These are phyloP conservation scores for Dicaeum eximium DNA, from an alignment of 2,113 vertebrate species.

Conservation along the genomic window DNA sequence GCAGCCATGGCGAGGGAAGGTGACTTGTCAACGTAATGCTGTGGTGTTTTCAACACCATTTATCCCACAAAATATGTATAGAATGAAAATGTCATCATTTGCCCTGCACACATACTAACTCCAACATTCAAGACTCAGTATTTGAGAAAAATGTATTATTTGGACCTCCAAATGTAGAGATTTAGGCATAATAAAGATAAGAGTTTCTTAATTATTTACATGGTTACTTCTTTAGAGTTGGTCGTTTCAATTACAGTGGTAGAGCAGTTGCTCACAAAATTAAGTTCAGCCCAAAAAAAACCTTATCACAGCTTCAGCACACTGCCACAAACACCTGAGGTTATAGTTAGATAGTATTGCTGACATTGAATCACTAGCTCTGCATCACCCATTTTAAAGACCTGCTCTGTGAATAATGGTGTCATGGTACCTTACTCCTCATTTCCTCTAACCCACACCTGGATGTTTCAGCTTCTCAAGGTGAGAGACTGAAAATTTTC, in stretches of 20 bases:
- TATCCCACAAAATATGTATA: background rate
- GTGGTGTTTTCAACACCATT: background rate
- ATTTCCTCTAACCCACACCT: background rate
- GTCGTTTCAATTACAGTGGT: background rate
- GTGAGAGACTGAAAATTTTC: background rate
- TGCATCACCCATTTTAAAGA: background rate
- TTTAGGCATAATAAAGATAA: background rate
- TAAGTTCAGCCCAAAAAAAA: background rate
- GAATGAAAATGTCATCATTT: background rate
- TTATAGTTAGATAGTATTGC: background rate
- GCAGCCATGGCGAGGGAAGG: background rate
- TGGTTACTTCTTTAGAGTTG: background rate
- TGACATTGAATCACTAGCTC: background rate
- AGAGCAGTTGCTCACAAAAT: background rate
- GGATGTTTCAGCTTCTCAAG: background rate
- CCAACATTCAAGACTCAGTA: background rate
- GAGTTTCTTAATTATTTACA: background rate
- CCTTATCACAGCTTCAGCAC: background rate
- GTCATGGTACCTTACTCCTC: background rate
- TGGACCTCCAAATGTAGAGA: background rate
- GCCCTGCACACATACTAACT: background rate
- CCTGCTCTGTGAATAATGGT: background rate
- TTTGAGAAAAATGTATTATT: background rate
- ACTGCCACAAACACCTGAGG: background rate
- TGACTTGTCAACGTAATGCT: background rate